These are phyloP conservation scores for Pterocles gutturalis DNA, from an alignment of 2,113 vertebrate genomes.

Conservation along the genomic window DNA sequence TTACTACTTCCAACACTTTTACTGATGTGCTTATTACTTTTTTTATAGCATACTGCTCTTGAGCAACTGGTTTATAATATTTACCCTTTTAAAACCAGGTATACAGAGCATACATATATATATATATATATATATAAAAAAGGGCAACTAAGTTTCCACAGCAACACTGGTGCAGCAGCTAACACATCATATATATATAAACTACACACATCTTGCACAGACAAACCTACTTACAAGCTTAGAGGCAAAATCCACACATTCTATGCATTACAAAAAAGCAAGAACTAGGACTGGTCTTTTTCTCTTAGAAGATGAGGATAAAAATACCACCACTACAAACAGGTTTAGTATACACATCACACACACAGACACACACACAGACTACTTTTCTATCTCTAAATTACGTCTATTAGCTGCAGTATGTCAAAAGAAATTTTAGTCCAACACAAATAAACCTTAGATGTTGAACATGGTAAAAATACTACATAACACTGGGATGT, in stretches of 20 bases:
- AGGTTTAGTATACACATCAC: background rate
- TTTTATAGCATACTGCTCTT: constrained; percentile 51
- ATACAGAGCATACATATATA: constrained; percentile 3
- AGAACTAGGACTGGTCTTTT: background rate
- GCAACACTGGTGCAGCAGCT: background rate
- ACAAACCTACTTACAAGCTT: background rate
- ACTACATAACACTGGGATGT: background rate
- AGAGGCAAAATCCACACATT: background rate
- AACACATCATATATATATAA: background rate
- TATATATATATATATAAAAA: background rate
- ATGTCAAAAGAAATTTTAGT: background rate
- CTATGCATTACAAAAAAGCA: background rate
- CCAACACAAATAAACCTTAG: constrained; percentile 20
- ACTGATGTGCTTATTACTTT: constrained; percentile 43
- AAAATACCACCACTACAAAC: constrained; percentile 39
- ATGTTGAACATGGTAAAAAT: background rate
- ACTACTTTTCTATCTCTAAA: constrained; percentile 8
- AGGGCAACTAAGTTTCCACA: constrained; percentile 20
- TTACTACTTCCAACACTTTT: constrained; percentile 50
- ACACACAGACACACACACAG: background rate
- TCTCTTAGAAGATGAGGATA: constrained; percentile 1
- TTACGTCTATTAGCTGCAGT: constrained; percentile 17
- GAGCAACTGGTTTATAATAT: constrained; percentile 57
- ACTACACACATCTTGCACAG: background rate
- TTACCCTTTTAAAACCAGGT: constrained; percentile 26